Evolutionary conservation across 2,888 invertebrate species (phyloP), one percentile per base, ranked within the genome.

Genomic region (Notodonta dromedarius): DNA sequence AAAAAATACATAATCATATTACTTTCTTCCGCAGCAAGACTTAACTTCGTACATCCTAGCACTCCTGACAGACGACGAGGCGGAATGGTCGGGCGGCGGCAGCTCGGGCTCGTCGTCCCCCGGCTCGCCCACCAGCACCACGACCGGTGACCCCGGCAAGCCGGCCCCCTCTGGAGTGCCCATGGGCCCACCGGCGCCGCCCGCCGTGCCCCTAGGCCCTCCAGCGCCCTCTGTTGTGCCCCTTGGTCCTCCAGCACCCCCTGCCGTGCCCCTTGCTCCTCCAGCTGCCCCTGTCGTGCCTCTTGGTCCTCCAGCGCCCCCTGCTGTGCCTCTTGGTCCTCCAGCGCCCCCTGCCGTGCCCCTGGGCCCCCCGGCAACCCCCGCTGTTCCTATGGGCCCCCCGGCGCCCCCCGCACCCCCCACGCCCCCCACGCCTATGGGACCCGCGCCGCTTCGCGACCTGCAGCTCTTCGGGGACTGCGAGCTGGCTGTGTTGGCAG

Each of bases 401-500:
- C 59, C 11, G 65, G 65, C 4, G 50, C 53, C 2, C 35, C 62
- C 0, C 59, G n/a, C 24, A 0, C 50, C 54, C 42, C 14, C 44
- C 12, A 14, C 57, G 44, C 51, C 46, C 62, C 12, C 70, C 32
- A 61, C 69, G 12, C 68, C 76, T 0, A 62, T 74, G 0, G 66
- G 70, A 5, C 75, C 82, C 0, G 83, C 84, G 14, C 81, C 83
- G 1, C 73, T 83, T 44, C 79, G 91, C 0, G 90, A 90, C 76
- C 77, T 90, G 66, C 89, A 85, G 70, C 82, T 93, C 59, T 93
- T 90, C 75, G 91, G 87, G 0, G 93, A 93, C 78, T 88, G 88
- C 70, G 93, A 93, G 82, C 84, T 93, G 59, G 89, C 90, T 0
- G 89, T 91, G 62, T 79, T 93, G 60, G 91, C 89, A 0, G 91